Evolutionary conservation across 2,797 vertebrate genomes (phyloP).

Genomic region (Mus spretus): DNA sequence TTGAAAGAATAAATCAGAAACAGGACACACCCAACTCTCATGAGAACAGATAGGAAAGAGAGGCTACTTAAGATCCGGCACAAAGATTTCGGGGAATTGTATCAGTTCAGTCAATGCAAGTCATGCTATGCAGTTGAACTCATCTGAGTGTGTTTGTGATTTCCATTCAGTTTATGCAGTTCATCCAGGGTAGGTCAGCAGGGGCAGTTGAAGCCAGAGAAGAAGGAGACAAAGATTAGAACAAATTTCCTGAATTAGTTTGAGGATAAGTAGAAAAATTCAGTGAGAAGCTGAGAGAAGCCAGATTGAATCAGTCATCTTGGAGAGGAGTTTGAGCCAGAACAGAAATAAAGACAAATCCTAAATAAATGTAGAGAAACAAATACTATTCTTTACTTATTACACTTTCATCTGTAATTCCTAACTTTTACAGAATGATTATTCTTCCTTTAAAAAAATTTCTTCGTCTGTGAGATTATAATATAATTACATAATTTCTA

Average conservation of each 20-base stretch:
- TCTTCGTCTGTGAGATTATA: not conserved
- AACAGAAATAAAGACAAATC: not conserved
- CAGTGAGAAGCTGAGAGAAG: not conserved
- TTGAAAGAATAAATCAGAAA: not conserved
- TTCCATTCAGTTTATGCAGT: not conserved
- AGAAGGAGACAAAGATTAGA: not conserved
- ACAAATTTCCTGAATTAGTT: not conserved
- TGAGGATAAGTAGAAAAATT: not conserved
- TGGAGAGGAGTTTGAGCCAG: not conserved
- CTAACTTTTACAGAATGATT: not conserved
- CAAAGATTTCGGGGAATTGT: not conserved
- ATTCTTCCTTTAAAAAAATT: not conserved
- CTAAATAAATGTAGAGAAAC: not conserved
- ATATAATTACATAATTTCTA: not conserved
- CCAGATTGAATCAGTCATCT: not conserved
- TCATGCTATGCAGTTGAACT: not conserved
- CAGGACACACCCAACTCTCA: not conserved
- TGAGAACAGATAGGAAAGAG: not conserved
- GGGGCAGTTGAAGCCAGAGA: not conserved
- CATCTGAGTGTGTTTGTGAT: not conserved
- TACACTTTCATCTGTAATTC: not conserved
- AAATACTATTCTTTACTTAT: not conserved
- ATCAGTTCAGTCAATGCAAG: not conserved
- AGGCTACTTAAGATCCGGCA: not conserved
- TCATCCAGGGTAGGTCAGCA: not conserved